Evolutionary conservation across 2,113 vertebrate species (phyloP).

Genomic region (Motacilla alba): DNA sequence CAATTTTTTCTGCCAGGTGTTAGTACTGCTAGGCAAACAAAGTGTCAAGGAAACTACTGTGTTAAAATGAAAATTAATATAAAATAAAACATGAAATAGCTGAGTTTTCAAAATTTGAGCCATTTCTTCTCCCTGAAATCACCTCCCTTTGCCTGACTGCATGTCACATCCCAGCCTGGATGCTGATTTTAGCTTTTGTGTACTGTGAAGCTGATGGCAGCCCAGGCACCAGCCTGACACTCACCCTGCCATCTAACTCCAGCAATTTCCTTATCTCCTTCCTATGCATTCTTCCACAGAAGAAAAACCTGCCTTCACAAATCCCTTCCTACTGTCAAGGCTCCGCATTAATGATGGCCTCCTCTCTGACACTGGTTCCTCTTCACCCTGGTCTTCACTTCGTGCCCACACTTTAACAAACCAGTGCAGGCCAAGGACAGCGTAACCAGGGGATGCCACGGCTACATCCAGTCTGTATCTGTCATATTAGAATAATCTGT

Average conservation of each 20-base stretch:
- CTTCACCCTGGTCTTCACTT: background rate
- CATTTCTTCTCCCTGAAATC: background rate
- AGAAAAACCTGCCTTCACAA: background rate
- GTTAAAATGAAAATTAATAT: background rate
- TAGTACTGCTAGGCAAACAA: background rate
- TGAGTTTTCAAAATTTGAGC: background rate
- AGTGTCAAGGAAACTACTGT: background rate
- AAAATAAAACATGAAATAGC: background rate
- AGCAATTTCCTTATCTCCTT: background rate
- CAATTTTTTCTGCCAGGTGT: background rate
- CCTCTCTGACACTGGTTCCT: background rate
- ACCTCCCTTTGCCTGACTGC: background rate
- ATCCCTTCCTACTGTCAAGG: background rate
- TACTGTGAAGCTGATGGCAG: background rate
- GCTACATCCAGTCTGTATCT: background rate
- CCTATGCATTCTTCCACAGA: background rate
- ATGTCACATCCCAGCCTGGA: background rate
- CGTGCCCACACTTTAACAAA: background rate
- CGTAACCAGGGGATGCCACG: background rate
- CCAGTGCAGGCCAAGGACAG: background rate
- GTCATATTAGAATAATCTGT: background rate
- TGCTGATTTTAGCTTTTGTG: background rate
- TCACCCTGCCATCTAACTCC: background rate
- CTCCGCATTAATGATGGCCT: background rate
- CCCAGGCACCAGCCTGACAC: background rate